Conservation (phyloP, 2,797 vertebrate genomes). For the Bovichtus diacanthus region DNA sequence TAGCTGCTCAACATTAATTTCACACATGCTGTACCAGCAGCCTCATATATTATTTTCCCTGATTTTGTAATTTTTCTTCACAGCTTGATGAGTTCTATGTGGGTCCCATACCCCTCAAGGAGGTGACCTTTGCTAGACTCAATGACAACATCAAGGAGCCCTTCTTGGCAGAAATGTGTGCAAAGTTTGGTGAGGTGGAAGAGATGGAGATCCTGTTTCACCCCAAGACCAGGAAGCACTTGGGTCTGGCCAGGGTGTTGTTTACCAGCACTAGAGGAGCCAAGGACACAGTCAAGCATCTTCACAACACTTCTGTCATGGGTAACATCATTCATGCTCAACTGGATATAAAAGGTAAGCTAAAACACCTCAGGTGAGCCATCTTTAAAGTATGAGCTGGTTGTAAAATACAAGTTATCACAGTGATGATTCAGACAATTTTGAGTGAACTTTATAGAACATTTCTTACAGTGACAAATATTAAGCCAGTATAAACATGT, state of each 20-base stretch:
- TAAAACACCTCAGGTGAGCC: not conserved
- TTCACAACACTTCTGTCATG: slow-evolving; percentile 96
- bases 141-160: slow-evolving; percentile 96
- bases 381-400: not conserved
- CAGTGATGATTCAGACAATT: not conserved
- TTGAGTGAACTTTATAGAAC: not conserved
- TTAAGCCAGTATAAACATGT: not conserved
- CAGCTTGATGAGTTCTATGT: slow-evolving; percentile 96
- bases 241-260: slow-evolving; percentile 93
- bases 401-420: not conserved
- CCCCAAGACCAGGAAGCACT: slow-evolving; percentile 94
- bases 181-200: slow-evolving; percentile 93
- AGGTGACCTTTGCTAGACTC: slow-evolving; percentile 94
- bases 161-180: slow-evolving; percentile 95
- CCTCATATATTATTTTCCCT: not conserved
- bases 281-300: slow-evolving; percentile 92
- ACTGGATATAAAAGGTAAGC: slow-evolving; percentile 92
- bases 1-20: not conserved
- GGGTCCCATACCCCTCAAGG: slow-evolving; percentile 93
- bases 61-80: not conserved
- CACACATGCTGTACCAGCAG: not conserved
- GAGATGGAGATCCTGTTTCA: slow-evolving; percentile 95
- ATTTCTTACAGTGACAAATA: not conserved
- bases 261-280: slow-evolving; percentile 93
- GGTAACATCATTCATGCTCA: slow-evolving; percentile 96